Conservation (phyloP, 2,888 invertebrate genomes). For the Caenorhabditis sinica region DNA sequence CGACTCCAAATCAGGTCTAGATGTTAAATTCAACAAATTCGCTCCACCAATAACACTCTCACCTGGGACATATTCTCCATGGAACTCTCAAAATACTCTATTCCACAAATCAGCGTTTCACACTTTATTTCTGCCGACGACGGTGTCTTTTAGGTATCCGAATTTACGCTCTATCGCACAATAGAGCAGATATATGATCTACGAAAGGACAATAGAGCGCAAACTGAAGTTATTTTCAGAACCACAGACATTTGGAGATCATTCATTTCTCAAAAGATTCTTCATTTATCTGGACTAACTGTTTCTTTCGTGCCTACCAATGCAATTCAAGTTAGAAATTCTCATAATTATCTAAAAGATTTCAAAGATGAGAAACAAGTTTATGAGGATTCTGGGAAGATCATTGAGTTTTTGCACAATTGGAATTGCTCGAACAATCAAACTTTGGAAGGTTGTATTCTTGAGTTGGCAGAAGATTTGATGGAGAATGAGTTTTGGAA, state of each 20-base stretch:
- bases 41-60: conserved; percentile 69
- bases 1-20: conserved; percentile 50
- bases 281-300: conserved; percentile 68
- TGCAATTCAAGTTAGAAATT: conserved; percentile 71
- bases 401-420: conserved; percentile 58
- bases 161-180: too few relatives aligned
- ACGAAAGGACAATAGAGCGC: too few relatives aligned
- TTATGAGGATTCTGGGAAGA: conserved; percentile 67
- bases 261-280: conserved; percentile 70
- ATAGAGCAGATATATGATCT: too few relatives aligned
- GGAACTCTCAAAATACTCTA: too few relatives aligned
- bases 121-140: conserved; percentile 72
- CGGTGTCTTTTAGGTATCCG: conserved; percentile 66
- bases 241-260: conserved; percentile 75
- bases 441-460: conserved; percentile 53
- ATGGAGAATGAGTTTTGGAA: conserved; percentile 51
- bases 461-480: conserved; percentile 58
- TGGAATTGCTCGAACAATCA: conserved; percentile 57
- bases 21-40: conserved; percentile 66
- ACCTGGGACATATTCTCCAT: conserved; percentile 71
- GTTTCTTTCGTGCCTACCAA: conserved; percentile 71
- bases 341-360: conserved; percentile 71
- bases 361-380: conserved; percentile 70
- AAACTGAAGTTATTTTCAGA: conserved; percentile 34
- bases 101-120: conserved; percentile 71